phyloP scores from a whole-genome alignment of 1,140 invertebrate species.

The Rhopalosiphum padi region DNA sequence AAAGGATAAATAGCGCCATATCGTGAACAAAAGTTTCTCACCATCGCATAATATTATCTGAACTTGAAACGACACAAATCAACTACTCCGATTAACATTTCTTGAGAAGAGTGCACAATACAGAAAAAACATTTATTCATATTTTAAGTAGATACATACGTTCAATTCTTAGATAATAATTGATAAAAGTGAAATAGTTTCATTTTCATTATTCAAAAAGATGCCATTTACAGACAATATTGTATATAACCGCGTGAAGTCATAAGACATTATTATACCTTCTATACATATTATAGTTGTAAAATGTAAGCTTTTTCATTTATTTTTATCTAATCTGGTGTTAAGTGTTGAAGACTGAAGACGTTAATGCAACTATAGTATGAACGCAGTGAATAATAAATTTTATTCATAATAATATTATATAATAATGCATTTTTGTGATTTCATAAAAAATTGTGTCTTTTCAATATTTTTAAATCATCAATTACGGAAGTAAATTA shows the following conservation, averaged over 20 bases:
- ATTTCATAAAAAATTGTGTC: neutral
- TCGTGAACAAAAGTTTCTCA: neutral
- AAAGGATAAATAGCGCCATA: neutral
- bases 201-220: neutral
- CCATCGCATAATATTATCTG: neutral
- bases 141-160: neutral
- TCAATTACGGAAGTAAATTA: too few relatives aligned
- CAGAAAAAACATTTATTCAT: neutral
- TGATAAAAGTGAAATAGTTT: neutral
- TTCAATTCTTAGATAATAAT: neutral
- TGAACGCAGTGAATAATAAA: neutral
- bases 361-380: neutral
- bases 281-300: neutral
- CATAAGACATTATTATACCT: too few relatives aligned
- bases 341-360: neutral
- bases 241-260: neutral
- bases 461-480: neutral
- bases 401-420: neutral
- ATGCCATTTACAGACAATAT: neutral
- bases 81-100: neutral
- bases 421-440: neutral
- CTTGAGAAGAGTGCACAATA: neutral
- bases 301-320: neutral
- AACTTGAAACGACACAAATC: neutral
- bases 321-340: neutral